Conservation (phyloP, 2,113 vertebrate species). For the Hippotragus niger region DNA sequence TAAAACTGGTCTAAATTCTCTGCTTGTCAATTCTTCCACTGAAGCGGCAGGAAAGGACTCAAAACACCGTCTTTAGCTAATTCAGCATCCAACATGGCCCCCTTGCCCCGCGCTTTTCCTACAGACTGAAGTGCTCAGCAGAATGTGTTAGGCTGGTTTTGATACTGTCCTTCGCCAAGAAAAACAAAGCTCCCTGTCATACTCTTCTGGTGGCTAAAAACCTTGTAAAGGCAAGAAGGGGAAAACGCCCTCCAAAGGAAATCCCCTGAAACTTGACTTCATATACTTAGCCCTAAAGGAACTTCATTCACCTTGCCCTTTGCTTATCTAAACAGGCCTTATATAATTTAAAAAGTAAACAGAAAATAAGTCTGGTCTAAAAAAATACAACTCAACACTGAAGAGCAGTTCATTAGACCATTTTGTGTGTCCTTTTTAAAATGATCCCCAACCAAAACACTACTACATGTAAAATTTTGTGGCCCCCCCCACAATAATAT, state of each 20-base stretch:
- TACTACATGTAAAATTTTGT: background rate
- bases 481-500: background rate
- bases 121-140: background rate
- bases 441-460: conserved; percentile 50
- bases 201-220: conserved; percentile 15
- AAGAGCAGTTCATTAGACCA: background rate
- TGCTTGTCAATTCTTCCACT: background rate
- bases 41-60: background rate
- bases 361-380: conserved; percentile 4
- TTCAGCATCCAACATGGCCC: background rate
- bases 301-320: conserved; percentile 45
- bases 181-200: background rate
- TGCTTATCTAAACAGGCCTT: background rate
- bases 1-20: background rate
- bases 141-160: background rate
- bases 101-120: background rate
- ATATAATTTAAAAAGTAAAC: conserved; percentile 22
- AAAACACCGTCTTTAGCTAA: background rate
- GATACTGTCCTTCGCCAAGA: conserved; percentile 34
- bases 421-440: conserved; percentile 3
- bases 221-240: background rate
- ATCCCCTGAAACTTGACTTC: conserved; percentile 28
- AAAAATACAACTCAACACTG: conserved; percentile 25
- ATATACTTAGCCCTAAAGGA: conserved; percentile 46
- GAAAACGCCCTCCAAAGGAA: conserved; percentile 34